Evolutionary conservation across 2,113 vertebrate species (phyloP).

Genomic region (Oryzias melastigma): DNA sequence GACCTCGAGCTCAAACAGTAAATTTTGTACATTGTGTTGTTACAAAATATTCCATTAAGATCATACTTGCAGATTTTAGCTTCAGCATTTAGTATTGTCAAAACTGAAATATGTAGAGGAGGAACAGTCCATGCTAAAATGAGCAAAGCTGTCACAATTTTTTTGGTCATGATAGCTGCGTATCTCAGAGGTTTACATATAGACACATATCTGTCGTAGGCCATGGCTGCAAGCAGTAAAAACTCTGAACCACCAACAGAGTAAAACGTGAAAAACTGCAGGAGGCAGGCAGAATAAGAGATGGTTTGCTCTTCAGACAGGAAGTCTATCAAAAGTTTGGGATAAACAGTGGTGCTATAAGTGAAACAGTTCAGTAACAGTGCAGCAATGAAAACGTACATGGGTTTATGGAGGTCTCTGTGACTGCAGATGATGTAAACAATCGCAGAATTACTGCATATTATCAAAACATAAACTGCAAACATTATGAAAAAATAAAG

Average conservation of each 20-base stretch:
- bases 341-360: not conserved
- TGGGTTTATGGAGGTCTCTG: slow-evolving; percentile 1
- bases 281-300: not conserved
- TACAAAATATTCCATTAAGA: slow-evolving; percentile 21
- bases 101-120: not conserved
- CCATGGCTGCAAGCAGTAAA: slow-evolving; percentile 11
- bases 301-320: slow-evolving; percentile 21
- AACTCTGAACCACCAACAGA: not conserved
- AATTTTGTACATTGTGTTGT: slow-evolving; percentile 9
- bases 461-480: slow-evolving; percentile 17
- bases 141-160: not conserved
- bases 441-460: not conserved
- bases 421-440: not conserved
- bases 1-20: not conserved
- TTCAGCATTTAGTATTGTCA: not conserved
- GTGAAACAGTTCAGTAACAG: slow-evolving; percentile 1
- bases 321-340: slow-evolving; percentile 13
- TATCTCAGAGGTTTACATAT: slow-evolving; percentile 15
- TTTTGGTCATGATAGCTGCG: slow-evolving; percentile 5
- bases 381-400: slow-evolving; percentile 8
- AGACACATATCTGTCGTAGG: slow-evolving; percentile 14
- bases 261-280: not conserved
- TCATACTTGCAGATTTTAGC: not conserved
- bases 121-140: slow-evolving; percentile 10
- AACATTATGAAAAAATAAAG: slow-evolving; percentile 32